These are phyloP conservation scores for Hippocampus mohnikei DNA, from an alignment of 2,113 vertebrate species.

Conservation along the genomic window DNA sequence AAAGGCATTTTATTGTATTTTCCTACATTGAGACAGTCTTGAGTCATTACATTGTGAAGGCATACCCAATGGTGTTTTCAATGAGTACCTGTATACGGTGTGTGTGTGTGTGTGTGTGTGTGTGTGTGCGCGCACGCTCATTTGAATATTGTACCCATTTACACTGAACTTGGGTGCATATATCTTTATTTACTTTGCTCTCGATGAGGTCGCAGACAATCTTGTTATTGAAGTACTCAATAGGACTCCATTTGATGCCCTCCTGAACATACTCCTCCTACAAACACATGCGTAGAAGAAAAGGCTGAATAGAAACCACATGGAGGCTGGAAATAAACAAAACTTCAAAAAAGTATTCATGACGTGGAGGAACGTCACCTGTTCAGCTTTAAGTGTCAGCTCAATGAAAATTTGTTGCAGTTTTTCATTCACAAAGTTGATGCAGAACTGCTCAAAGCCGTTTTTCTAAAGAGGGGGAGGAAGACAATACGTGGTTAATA, in stretches of 20 bases:
- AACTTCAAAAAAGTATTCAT: background rate
- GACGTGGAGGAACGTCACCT: constrained; percentile 73
- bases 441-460: constrained; percentile 98
- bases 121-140: fast-evolving
- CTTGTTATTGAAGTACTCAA: constrained; percentile 97
- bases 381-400: constrained; percentile 93
- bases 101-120: too few species aligned
- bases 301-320: constrained; percentile 6
- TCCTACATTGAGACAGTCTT: too few species aligned
- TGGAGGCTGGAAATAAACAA: background rate
- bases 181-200: constrained; percentile 82
- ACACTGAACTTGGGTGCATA: too few species aligned
- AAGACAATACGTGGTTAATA: constrained; percentile 16
- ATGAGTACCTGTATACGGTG: too few species aligned
- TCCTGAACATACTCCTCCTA: constrained; percentile 95
- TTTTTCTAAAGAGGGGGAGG: constrained; percentile 83
- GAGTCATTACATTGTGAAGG: background rate
- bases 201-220: constrained; percentile 95
- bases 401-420: constrained; percentile 98
- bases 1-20: too few species aligned
- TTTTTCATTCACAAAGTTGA: constrained; percentile 99
- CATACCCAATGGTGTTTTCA: too few species aligned
- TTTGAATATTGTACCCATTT: too few species aligned
- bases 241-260: constrained; percentile 89
- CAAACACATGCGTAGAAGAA: constrained; percentile 19